A percentile compares a stretch with the other conserved stretches of the same genome.
Conservation (phyloP, 2,113 vertebrate species). For the Microcebus griseorufus region DNA sequence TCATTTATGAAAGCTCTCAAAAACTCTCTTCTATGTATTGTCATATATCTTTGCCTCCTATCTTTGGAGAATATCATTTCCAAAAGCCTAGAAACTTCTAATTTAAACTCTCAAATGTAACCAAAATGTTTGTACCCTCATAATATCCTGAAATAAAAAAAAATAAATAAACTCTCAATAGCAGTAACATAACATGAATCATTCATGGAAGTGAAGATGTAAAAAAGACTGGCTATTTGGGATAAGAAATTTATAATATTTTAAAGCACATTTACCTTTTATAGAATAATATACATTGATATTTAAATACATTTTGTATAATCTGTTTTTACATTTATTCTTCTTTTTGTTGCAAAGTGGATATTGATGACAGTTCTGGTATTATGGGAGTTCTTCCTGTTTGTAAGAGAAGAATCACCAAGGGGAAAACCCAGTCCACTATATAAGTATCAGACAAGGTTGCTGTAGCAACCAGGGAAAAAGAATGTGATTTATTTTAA, state of each 20-base stretch:
- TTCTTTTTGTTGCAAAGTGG: neutral
- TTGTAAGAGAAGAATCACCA: neutral
- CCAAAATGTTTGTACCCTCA: too few species aligned
- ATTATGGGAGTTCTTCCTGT: neutral
- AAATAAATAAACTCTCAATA: neutral
- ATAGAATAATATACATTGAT: neutral
- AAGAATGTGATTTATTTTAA: neutral
- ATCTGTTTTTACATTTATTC: neutral
- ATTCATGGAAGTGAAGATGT: neutral
- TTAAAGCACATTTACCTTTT: neutral
- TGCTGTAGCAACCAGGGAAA: neutral
- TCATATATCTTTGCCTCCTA: neutral
- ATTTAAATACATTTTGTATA: neutral
- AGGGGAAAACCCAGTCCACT: neutral
- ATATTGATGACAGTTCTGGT: neutral
- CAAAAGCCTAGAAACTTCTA: neutral
- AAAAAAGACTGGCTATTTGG: neutral
- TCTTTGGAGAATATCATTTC: neutral
- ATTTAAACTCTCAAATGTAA: neutral
- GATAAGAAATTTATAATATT: neutral
- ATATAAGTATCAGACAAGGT: neutral
- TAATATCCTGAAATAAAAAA: too few species aligned
- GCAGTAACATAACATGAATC: neutral
- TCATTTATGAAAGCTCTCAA: neutral
- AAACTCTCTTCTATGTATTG: neutral